Base-by-base conservation (phyloP, 2,888 invertebrate species). In the Drosophila flavopinicola region DNA sequence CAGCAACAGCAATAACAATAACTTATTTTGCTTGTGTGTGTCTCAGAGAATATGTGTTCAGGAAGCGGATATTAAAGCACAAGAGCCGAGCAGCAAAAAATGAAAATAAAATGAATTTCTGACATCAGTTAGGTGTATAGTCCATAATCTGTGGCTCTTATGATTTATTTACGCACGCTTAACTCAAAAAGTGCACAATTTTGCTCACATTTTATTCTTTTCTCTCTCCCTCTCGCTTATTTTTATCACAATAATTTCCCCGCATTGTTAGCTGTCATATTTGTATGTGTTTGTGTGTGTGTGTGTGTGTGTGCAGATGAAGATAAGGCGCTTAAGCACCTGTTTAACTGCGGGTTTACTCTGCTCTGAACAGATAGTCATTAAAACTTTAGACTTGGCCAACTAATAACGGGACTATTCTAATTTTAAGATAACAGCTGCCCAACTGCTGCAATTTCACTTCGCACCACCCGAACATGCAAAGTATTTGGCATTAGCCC, bases 11-110 rank as follows among this genome's bases (percentile, higher is more conserved):
- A n/a, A n/a, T n/a, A n/a, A n/a, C n/a, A n/a, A n/a, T n/a, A n/a
- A n/a, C n/a, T n/a, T n/a, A n/a, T n/a, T n/a, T 25, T 39, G 20
- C 13, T n/a, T 30, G 44, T 32, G 24, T 30, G 39, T 48, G 35
- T 47, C 17, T 9, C 56, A 32, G 56, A 66, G 70, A 77, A 63
- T 70, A 58, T 74, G 75, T 77, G 75, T 59, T 53, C 58, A 56
- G 77, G 58, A 79, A 80, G 20, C 77, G 84, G 84, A 84, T 84
- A 79, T 84, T 75, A 84, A 84, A 77, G 65, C 77, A 59, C 45
- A 60, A 63, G 58, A 47, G 45, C 20, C 30, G 39, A 48, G 23
- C 17, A 23, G 35, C 32, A 27, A 57, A 67, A 68, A 57, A 41
- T 20, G 51, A 58, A 53, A 59, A 44, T 24, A 27, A 64, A 68